phyloP scores from a whole-genome alignment of 2,888 invertebrate species.

The Nomada hirtipes region DNA sequence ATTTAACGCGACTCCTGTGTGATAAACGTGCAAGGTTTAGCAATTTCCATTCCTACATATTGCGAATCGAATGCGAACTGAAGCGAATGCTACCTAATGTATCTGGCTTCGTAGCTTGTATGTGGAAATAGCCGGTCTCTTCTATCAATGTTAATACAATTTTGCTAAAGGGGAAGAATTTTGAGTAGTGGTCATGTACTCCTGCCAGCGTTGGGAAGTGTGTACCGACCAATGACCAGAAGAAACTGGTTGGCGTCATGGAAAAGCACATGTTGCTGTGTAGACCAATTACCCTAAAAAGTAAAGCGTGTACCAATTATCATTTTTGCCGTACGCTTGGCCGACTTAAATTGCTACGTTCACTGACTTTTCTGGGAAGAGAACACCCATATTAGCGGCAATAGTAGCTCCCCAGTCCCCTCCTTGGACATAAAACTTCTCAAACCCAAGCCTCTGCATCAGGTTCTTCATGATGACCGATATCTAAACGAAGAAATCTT shows the following conservation, averaged over 20 bases:
- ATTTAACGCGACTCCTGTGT: conserved; percentile 86
- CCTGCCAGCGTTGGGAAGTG: conserved; percentile 87
- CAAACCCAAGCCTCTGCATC: conserved; percentile 86
- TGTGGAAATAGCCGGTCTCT: conserved; percentile 88
- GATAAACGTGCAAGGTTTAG: conserved; percentile 81
- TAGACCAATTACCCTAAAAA: conserved; percentile 85
- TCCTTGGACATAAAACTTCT: conserved; percentile 87
- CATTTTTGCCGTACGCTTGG: background rate
- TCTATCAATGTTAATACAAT: conserved; percentile 78
- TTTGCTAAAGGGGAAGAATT: conserved; percentile 85
- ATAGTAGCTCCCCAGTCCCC: conserved; percentile 88
- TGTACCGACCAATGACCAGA: conserved; percentile 85
- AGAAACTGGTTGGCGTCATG: conserved; percentile 73
- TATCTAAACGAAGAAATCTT: conserved; percentile 72
- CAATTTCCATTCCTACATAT: background rate
- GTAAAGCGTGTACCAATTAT: background rate
- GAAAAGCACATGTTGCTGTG: conserved; percentile 88
- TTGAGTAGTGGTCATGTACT: conserved; percentile 85
- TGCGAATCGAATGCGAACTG: background rate
- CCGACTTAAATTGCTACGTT: background rate
- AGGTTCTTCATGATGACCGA: conserved; percentile 85
- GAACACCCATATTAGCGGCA: conserved; percentile 83
- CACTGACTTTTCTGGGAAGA: conserved; percentile 84
- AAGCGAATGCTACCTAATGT: conserved; percentile 88
- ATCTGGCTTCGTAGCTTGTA: conserved; percentile 95